Conservation (phyloP, 2,113 vertebrate species). For the Scomber scombrus region DNA sequence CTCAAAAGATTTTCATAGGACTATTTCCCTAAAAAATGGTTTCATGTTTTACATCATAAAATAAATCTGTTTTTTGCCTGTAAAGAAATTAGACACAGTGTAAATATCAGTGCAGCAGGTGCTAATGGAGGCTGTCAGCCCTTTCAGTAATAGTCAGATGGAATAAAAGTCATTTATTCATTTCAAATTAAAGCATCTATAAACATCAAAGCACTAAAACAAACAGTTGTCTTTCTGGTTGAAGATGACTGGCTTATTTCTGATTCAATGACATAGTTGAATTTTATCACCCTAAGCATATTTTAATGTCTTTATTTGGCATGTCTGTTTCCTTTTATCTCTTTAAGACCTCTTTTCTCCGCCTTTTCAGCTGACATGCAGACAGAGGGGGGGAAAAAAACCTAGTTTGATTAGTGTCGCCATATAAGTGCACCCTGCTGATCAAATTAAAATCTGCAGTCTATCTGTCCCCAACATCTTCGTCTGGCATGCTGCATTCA, state of each 20-base stretch:
- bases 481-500: slow-evolving; percentile 36
- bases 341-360: slow-evolving; percentile 45
- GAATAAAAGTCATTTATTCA: background rate
- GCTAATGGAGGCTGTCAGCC: background rate
- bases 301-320: slow-evolving; percentile 32
- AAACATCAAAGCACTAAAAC: background rate
- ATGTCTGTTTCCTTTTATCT: slow-evolving; percentile 57
- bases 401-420: slow-evolving; percentile 72
- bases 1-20: background rate
- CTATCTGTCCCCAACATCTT: slow-evolving; percentile 61
- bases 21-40: background rate
- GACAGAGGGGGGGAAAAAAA: slow-evolving; percentile 41
- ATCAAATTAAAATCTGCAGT: slow-evolving; percentile 69
- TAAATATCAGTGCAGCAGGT: background rate
- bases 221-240: background rate
- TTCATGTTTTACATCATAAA: background rate
- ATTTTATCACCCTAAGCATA: slow-evolving; percentile 12
- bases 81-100: background rate
- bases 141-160: background rate
- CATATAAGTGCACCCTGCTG: slow-evolving; percentile 64
- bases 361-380: slow-evolving; percentile 60
- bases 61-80: background rate
- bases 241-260: slow-evolving; percentile 24
- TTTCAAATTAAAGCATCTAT: slow-evolving; percentile 1
- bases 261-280: slow-evolving; percentile 1